Evolutionary conservation across 2,113 vertebrate species (phyloP).

Genomic region (Nerophis ophidion): DNA sequence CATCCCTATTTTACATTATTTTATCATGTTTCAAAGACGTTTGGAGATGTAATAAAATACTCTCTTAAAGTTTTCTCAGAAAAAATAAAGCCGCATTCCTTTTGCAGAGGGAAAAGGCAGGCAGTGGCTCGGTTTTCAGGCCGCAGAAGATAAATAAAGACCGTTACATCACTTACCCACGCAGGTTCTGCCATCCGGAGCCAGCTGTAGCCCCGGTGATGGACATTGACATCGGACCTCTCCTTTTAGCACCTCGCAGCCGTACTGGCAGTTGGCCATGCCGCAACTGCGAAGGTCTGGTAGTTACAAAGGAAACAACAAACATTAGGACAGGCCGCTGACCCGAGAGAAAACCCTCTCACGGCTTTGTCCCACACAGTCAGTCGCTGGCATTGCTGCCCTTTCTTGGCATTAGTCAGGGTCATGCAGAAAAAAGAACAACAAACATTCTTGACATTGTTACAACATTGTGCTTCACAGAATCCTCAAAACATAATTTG

Average conservation of each 20-base stretch:
- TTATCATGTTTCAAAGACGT: no score
- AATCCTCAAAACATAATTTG: constrained; percentile 28
- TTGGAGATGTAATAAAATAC: constrained; percentile 11
- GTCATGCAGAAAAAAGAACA: constrained; percentile 36
- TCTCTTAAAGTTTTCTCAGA: not conserved
- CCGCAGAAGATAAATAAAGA: constrained; percentile 28
- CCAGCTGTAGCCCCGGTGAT: constrained; percentile 89
- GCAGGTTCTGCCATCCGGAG: constrained; percentile 88
- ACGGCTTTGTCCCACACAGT: constrained; percentile 2
- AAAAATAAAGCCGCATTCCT: not conserved
- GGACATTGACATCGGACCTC: constrained; percentile 91
- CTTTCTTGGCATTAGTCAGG: constrained; percentile 35
- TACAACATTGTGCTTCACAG: constrained; percentile 42
- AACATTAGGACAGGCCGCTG: constrained; percentile 32
- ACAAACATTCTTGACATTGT: constrained; percentile 43
- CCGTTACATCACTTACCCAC: constrained; percentile 78
- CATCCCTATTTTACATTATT: no score
- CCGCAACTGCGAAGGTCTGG: constrained; percentile 83
- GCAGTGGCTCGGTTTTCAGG: constrained; percentile 19
- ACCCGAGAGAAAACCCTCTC: constrained; percentile 8
- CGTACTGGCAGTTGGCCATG: constrained; percentile 97
- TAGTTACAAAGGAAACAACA: constrained; percentile 22
- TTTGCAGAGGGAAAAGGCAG: constrained; percentile 5
- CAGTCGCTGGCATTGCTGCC: constrained; percentile 6
- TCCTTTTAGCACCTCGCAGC: constrained; percentile 90